Base-by-base conservation (phyloP, 2,888 invertebrate genomes). In the Sphaerophoria rueppellii region DNA sequence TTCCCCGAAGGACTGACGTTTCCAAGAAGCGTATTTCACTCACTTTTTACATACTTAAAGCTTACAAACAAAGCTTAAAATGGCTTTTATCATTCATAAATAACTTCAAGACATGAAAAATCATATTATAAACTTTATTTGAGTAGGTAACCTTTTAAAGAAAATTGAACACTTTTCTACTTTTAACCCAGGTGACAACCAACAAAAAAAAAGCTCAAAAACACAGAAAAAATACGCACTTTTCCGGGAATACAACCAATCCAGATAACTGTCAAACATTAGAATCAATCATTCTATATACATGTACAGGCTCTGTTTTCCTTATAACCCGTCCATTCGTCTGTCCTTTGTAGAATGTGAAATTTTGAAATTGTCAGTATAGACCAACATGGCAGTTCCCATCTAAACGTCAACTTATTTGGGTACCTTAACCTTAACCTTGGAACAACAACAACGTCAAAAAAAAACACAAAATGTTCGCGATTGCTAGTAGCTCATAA, bases 51-150 rank as follows among this genome's bases (percentile, higher is more conserved):
- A 48, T 14, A 11, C 14, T 34, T 14, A 34, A 46, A 2, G 24
- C 2, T 2, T 61, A 61, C 46, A 63, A 34, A 50, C 2, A 63
- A 63, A 14, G 35, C 34, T 9, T 50, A 7, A 12, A 2, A 24
- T 24, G 61, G 67, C 82, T 70, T 60, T 78, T 71, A 78, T 82
- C 82, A 82, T 82, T 78, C 72, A 82, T 78, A 82, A 78, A 82
- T 77, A 78, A 82, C 72, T 82, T 72, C 72, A 72, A 77, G 35
- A 72, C 77, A 82, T 67, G 60, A 67, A 77, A 69, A 67, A 72
- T 72, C 67, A 67, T 55, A 54, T 69, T 77, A 78, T 67, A 67
- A 77, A 82, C 77, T 77, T 77, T 77, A 69, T 55, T 37, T 48
- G 50, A 65, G 63, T 65, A n/a, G n/a, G n/a, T n/a, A n/a, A 11